These are phyloP conservation scores for Listronotus bonariensis DNA, from an alignment of 1,140 invertebrate species.

Conservation along the genomic window DNA sequence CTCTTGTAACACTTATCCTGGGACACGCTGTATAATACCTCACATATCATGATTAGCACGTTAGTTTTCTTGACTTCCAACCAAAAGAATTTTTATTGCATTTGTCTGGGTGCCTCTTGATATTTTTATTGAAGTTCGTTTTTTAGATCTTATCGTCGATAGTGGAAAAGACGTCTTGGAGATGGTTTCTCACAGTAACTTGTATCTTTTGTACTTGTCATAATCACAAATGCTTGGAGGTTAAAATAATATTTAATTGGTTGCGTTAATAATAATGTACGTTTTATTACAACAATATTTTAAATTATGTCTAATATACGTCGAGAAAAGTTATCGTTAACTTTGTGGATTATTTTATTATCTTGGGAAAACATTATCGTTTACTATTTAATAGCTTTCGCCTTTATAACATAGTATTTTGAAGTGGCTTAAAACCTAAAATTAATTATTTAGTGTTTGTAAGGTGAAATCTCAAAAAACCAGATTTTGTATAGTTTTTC, in stretches of 20 bases:
- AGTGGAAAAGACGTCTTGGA: constrained; percentile 11
- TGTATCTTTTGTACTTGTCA: constrained; percentile 3
- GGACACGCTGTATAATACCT: constrained; percentile 6
- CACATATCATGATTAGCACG: constrained; percentile 32
- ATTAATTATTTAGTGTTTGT: no score
- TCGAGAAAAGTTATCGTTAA: constrained; percentile 5
- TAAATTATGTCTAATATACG: constrained; percentile 18
- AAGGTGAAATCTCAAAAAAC: no score
- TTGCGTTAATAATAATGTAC: constrained; percentile 2
- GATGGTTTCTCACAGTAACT: constrained; percentile 32
- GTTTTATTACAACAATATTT: constrained; percentile 4
- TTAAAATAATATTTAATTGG: constrained; percentile 16
- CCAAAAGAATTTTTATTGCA: constrained; percentile 33
- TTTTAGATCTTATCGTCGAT: constrained; percentile 32
- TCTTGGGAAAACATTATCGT: no score
- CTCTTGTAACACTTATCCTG: no score
- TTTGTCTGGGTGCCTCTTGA: constrained; percentile 31
- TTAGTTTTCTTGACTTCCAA: constrained; percentile 17
- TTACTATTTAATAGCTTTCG: no score
- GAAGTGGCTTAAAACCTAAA: no score
- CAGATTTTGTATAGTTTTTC: no score
- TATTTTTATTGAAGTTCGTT: constrained; percentile 34
- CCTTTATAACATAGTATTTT: no score
- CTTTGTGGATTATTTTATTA: constrained; percentile 19
- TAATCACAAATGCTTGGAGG: no score